These are phyloP conservation scores for Rattus norvegicus DNA, from an alignment of 2,113 vertebrate genomes.

Conservation along the genomic window GRCr8 NC_086027.1:64446501-64447000, in stretches of 20 bases:
- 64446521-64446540: not conserved
- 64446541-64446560: not conserved
- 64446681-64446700: constrained; percentile 4
- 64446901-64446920: constrained; percentile 32
- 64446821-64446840: constrained; percentile 48
- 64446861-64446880: constrained; percentile 34
- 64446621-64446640: too few species aligned
- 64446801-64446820: constrained; percentile 33
- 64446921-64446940: constrained; percentile 4
- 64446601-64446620: not conserved
- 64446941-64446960: not conserved
- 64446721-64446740: not conserved
- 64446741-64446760: constrained; percentile 30
- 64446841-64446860: not conserved
- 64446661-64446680: constrained; percentile 25
- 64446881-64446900: constrained; percentile 53
- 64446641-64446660: not conserved
- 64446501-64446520: not conserved
- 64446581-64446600: not conserved
- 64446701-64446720: not conserved
- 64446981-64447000: not conserved
- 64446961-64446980: not conserved
- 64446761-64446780: constrained; percentile 6
- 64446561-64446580: not conserved
- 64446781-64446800: not conserved